These are phyloP conservation scores for Leuctra nigra DNA, from an alignment of 2,888 invertebrate genomes.

Conservation along the genomic window DNA sequence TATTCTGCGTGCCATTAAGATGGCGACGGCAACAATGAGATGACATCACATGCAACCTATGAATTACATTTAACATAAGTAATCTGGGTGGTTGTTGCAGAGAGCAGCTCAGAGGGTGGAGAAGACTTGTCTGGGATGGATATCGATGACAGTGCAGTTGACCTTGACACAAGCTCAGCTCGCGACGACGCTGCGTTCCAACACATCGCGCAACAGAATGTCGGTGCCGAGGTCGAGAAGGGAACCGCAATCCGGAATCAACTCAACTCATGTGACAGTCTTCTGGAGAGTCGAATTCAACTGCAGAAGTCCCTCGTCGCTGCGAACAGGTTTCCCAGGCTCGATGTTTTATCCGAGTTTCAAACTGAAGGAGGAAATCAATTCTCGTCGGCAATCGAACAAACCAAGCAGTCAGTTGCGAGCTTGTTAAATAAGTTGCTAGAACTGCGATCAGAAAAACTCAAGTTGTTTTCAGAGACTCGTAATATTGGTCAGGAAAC, in stretches of 20 bases:
- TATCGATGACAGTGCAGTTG: not conserved
- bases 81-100: too few species aligned
- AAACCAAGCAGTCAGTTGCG: conserved; percentile 49
- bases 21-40: too few species aligned
- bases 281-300: conserved; percentile 81
- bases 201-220: conserved; percentile 27
- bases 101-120: conserved; percentile 4
- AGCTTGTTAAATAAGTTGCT: conserved; percentile 50
- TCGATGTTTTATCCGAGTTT: conserved; percentile 46
- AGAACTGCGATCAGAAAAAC: conserved; percentile 37
- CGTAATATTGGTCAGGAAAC: conserved; percentile 42
- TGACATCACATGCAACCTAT: too few species aligned
- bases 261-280: conserved; percentile 66
- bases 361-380: conserved; percentile 42
- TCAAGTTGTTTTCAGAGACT: conserved; percentile 52
- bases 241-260: conserved; percentile 37
- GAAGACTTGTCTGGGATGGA: conserved; percentile 17
- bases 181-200: conserved; percentile 18
- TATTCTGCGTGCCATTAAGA: too few species aligned
- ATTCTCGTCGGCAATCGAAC: conserved; percentile 46
- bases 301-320: conserved; percentile 71
- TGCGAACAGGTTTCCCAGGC: conserved; percentile 73
- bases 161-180: conserved; percentile 4
- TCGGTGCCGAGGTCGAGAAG: conserved; percentile 33
- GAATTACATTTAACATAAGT: too few species aligned